These are phyloP conservation scores for Lindbergichthys nudifrons DNA, from an alignment of 2,797 vertebrate species.

Conservation along the genomic window DNA sequence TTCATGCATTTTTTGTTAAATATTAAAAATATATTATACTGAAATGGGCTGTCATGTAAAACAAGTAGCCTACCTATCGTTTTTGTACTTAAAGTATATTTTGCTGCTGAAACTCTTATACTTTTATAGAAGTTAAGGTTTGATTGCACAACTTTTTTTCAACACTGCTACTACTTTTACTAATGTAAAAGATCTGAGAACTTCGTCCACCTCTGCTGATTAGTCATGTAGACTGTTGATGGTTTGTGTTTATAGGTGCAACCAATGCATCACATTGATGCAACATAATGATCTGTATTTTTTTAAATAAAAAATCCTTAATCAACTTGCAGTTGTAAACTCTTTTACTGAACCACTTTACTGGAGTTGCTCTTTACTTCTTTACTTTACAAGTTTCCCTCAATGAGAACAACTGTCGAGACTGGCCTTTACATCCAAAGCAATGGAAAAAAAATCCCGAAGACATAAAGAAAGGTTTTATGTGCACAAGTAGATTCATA, in stretches of 20 bases:
- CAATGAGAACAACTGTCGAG: slow-evolving; percentile 63
- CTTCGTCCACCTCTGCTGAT: no score
- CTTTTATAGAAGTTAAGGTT: no score
- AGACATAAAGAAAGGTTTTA: slow-evolving; percentile 72
- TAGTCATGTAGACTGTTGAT: background rate
- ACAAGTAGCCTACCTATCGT: no score
- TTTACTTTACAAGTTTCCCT: slow-evolving; percentile 66
- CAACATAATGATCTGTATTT: slow-evolving; percentile 68
- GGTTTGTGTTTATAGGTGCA: slow-evolving; percentile 23
- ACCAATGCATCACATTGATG: slow-evolving; percentile 36
- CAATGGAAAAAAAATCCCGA: slow-evolving; percentile 44
- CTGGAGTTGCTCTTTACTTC: slow-evolving; percentile 52
- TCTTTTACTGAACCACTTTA: slow-evolving; percentile 77
- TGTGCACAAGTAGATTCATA: slow-evolving; percentile 74
- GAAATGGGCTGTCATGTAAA: no score
- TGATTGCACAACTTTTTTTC: no score
- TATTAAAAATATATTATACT: no score
- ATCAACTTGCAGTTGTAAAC: slow-evolving; percentile 73
- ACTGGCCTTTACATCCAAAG: slow-evolving; percentile 32
- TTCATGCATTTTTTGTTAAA: no score
- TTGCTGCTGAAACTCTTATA: no score
- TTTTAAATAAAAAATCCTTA: slow-evolving; percentile 69
- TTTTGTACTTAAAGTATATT: no score
- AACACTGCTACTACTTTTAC: no score
- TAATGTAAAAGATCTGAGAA: no score